Base-by-base conservation (phyloP, 2,888 invertebrate genomes). In the Ischnura elegans region DNA sequence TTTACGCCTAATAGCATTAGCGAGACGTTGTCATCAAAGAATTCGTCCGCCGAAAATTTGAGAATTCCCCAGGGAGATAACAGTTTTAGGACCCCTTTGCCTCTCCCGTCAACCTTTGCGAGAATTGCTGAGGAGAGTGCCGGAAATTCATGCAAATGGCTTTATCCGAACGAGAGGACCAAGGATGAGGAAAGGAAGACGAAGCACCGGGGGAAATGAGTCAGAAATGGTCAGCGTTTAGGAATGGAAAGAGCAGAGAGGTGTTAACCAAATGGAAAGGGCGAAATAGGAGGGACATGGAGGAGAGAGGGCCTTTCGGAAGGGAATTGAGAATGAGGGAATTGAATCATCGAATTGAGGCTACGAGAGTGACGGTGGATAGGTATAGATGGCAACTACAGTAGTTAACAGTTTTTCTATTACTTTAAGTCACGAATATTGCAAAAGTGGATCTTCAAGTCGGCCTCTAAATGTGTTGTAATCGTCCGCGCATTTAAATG, bases 61-160 rank as follows among this genome's bases (percentile, higher is more conserved):
- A 76, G 76, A 36, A 36, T 76, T 76, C 36, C 10, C 76, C 2
- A 76, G 36, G 76, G n/a, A 25, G 36, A 76, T 76, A 76, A 76
- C 36, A 76, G 76, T 76, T 76, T 76, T 13, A 76, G 36, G 76
- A 10, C 36, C 10, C 13, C 76, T 29, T 2, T 29, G 6, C 6
- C 29, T 29, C n/a, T 76, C 61, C 61, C 8, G 2, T 13, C 36
- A 76, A 76, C 76, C 36, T 36, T 76, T n/a, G 36, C 36, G 66
- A 36, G 76, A 36, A 76, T 76, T 36, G 76, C 76, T 16, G 36
- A 76, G 36, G 76, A 36, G 76, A 76, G 76, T 13, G 36, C 29
- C 13, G 76, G 76, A 76, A 76, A 76, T 76, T 76, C 29, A 76
- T 76, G 76, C 76, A 36, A 76, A 76, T 76, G 36, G 76, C 76